These are phyloP conservation scores for Ifrita kowaldi DNA, from an alignment of 2,113 vertebrate genomes.

Conservation along the genomic window DNA sequence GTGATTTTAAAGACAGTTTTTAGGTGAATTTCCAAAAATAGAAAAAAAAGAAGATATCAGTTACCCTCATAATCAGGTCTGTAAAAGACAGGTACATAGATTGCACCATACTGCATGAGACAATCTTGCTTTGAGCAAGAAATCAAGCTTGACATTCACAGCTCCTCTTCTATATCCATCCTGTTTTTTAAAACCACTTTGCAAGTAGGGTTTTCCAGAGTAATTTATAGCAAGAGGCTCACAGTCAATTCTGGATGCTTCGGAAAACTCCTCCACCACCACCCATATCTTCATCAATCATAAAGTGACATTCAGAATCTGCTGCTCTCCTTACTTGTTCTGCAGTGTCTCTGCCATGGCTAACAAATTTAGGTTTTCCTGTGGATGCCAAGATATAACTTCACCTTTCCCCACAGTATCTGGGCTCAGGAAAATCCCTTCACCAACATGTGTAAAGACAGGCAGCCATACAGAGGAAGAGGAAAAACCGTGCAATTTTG, in stretches of 20 bases:
- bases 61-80: neutral
- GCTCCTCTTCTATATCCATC: neutral
- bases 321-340: neutral
- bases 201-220: neutral
- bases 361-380: neutral
- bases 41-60: neutral
- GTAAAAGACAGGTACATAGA: neutral
- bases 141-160: neutral
- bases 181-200: neutral
- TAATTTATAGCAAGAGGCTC: neutral
- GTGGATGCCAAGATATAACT: neutral
- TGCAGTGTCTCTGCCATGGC: fast-evolving
- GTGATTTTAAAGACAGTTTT: neutral
- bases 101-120: neutral
- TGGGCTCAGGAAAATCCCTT: neutral
- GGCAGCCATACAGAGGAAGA: neutral
- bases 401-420: neutral
- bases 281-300: neutral
- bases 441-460: neutral
- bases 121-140: neutral
- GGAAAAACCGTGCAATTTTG: neutral
- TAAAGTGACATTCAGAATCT: neutral
- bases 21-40: neutral
- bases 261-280: neutral
- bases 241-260: neutral